These are phyloP conservation scores for Caenorhabditis sinica DNA, from an alignment of 2,888 invertebrate species.

Conservation along the genomic window DNA sequence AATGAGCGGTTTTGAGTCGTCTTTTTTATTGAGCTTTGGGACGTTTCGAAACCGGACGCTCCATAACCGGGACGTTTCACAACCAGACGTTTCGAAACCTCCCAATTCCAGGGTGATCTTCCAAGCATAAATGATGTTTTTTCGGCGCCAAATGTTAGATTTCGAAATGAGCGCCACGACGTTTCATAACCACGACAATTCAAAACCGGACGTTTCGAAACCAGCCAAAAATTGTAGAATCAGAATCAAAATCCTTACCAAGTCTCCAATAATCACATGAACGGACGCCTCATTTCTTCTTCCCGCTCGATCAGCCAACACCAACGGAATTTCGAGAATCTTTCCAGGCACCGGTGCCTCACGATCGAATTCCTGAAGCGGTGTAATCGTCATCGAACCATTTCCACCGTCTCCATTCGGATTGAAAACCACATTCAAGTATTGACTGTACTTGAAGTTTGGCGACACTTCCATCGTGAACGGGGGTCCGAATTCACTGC, in stretches of 20 bases:
- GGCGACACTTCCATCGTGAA: conserved; percentile 87
- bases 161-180: neutral
- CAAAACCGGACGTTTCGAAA: too few species aligned
- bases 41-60: too few species aligned
- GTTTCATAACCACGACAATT: too few species aligned
- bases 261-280: conserved; percentile 95
- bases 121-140: too few species aligned
- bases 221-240: too few species aligned
- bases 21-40: too few species aligned
- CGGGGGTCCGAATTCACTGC: conserved; percentile 89
- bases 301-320: conserved; percentile 96
- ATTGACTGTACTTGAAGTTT: conserved; percentile 86
- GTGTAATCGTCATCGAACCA: conserved; percentile 97
- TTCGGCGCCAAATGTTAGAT: too few species aligned
- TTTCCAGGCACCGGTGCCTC: conserved; percentile 80
- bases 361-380: conserved; percentile 86
- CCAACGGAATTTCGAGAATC: conserved; percentile 94
- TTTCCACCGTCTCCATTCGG: conserved; percentile 97
- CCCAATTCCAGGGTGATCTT: too few species aligned
- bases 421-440: conserved; percentile 97
- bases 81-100: too few species aligned
- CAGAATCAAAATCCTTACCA: conserved; percentile 83
- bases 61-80: too few species aligned
- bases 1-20: too few species aligned
- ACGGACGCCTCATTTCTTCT: conserved; percentile 81